Evolutionary conservation across 1,140 invertebrate species (phyloP).

Genomic region (Papilio aristodemus): DNA sequence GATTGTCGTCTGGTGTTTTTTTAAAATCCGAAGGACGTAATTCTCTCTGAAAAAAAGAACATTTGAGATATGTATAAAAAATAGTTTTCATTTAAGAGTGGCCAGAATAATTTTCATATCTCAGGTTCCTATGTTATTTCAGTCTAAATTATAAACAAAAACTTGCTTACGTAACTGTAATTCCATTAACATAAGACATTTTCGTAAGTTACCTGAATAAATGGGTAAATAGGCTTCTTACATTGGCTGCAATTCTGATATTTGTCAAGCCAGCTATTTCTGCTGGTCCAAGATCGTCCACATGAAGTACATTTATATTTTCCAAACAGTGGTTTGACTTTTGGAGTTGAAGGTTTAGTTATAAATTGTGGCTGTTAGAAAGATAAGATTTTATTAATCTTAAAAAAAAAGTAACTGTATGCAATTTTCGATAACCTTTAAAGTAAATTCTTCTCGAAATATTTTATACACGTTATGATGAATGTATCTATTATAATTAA

Average conservation of each 20-base stretch:
- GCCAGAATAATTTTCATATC: no score
- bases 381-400: background rate
- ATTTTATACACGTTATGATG: no score
- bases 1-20: background rate
- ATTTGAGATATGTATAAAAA: no score
- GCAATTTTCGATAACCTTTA: no score
- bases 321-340: constrained; percentile 19
- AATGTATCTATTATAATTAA: no score
- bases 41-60: constrained; percentile 18
- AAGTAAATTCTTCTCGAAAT: no score
- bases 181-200: no score
- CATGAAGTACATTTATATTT: constrained; percentile 31
- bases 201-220: constrained; percentile 26
- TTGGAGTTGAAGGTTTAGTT: background rate
- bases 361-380: background rate
- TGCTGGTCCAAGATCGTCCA: constrained; percentile 24
- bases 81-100: no score
- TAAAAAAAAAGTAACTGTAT: no score
- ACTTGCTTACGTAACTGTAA: no score
- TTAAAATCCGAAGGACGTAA: background rate
- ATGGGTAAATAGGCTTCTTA: constrained; percentile 20
- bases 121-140: no score
- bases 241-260: constrained; percentile 16
- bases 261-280: constrained; percentile 20
- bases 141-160: no score